Evolutionary conservation across 2,113 vertebrate genomes (phyloP), one percentile per base, ranked within the genome.

Genomic region (Cinclus cinclus): DNA sequence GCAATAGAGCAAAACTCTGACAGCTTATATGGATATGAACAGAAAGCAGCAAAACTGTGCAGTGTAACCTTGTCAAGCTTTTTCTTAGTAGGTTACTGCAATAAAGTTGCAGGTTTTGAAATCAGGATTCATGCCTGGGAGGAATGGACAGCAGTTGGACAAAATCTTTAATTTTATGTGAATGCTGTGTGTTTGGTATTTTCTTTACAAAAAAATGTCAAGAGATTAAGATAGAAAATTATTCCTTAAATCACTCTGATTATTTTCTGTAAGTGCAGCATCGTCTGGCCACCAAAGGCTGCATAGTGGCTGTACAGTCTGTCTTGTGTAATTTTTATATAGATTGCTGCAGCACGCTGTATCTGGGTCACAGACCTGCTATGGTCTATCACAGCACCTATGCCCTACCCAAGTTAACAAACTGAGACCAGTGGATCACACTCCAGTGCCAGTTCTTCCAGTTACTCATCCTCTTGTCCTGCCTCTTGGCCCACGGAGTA

Each of bases 41-140:
- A 31, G 92, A 82, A 95, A 88, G 68, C 83, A 90, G 53, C 25
- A 94, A 68, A 90, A 95, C 9, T 82, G 30, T 74, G 12, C n/a
- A 92, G 70, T 71, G 15, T 62, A 64, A 71, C 58, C 39, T 87
- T 95, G 89, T 71, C 80, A 92, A 86, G 42, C 28, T 88, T 83
- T 95, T 85, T 89, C 76, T 50, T 7, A 82, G 67, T 44, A 89
- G 49, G 41, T 71, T 62, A 78, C 35, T 79, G 41, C 21, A 95
- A 62, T 70, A 39, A 62, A 47, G 5, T 87, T 95, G 90, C 76
- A 92, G 35, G 15, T 71, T 96, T 94, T 88, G 52, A 33, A 95
- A 81, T 87, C 24, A 60, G 79, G 41, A 79, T 86, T 92, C 47
- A 92, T 58, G 52, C 11, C 13, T 68, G 31, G 4, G 21, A 94